Evolutionary conservation across 2,797 vertebrate species (phyloP), one percentile per base, ranked within the genome.

Genomic region (Malacoctenus gilli): DNA sequence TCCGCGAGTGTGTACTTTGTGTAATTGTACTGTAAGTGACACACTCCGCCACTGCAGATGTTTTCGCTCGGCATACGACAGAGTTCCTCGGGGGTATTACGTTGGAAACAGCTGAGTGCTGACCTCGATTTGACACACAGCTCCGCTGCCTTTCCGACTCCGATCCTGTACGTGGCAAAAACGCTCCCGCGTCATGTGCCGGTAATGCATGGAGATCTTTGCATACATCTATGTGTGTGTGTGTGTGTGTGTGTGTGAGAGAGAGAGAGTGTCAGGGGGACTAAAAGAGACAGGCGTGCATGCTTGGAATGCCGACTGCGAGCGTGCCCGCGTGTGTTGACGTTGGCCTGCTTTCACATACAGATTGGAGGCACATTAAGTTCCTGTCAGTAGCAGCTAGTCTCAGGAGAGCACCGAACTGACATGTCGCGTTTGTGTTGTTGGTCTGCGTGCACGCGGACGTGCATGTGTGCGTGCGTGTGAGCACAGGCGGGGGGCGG

Each of bases 41-140:
- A 72, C 25, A 56, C 47, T 44, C 63, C 2, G 15, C 22, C 34
- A 30, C 44, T 73, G 75, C 80, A 84, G 77, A 84, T 85, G 80
- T 71, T 84, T 80, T 53, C 5, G 18, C 60, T 83, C 54, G 18
- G 59, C 68, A 40, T 58, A 68, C 16, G 11, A 59, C 61, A 44
- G 41, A 59, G 35, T 41, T 61, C 82, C 77, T 72, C 19, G 0
- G 76, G 83, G 83, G 69, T 64, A 47, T 11, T 68, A 49, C 55
- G 48, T 75, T 66, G 67, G 53, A 74, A 79, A 81, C 80, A 79
- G 82, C 77, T 72, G 75, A 80, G 69, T 4, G 74, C 50, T 75
- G 77, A 77, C 80, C 73, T 77, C 44, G 1, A 80, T 82, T 60
- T 77, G 67, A 79, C 50, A 56, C 51, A 15, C 22, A 3, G 39